Base-by-base conservation (phyloP, 2,797 vertebrate species). In the Poeciliopsis presidionis region DNA sequence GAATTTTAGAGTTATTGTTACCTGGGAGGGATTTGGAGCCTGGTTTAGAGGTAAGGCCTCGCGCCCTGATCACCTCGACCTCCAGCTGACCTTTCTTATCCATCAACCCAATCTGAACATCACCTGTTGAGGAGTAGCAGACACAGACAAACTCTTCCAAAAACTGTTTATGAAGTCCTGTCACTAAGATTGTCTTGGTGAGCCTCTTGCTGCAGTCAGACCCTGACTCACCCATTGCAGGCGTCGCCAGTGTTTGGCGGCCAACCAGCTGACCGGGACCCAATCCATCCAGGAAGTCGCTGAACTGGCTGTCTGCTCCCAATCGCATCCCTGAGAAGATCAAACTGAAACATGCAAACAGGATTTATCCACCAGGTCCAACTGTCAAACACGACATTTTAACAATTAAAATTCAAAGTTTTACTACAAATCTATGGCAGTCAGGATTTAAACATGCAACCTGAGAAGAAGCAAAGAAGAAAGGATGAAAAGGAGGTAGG, bases 11-110 rank as follows among this genome's bases (percentile, higher is more conserved):
- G 30, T 36, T 16, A 18, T 47, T 63, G 55, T 82, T 94, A 99
- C 98, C 98, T 93, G 98, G 98, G 87, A 98, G 98, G 84, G 97
- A 98, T 95, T 99, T 99, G 92, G 98, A 98, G 84, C 98, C 98
- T 92, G 97, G 96, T 94, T 99, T 99, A 83, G 97, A 94, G n/a
- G 93, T 99, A 95, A 99, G 97, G 92, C 98, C 97, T 93, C 98
- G 96, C 83, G 98, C 98, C 95, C 98, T 96, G 88, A 99, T 99
- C 90, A 99, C 97, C 94, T 99, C 98, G 78, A 99, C 98, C 93
- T 99, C 98, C 89, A 99, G 94, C 36, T 99, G 97, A 25, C 97
- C 97, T 91, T 99, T 99, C 92, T 99, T 99, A 89, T 99, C 97
- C 89, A 98, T 97, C 96, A 99, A 96, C 86, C 98, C 98, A 77